A percentile compares a stretch with the other conserved stretches of the same genome.
Evolutionary conservation across 2,888 invertebrate species (phyloP).

Genomic region (Microplitis manilae): DNA sequence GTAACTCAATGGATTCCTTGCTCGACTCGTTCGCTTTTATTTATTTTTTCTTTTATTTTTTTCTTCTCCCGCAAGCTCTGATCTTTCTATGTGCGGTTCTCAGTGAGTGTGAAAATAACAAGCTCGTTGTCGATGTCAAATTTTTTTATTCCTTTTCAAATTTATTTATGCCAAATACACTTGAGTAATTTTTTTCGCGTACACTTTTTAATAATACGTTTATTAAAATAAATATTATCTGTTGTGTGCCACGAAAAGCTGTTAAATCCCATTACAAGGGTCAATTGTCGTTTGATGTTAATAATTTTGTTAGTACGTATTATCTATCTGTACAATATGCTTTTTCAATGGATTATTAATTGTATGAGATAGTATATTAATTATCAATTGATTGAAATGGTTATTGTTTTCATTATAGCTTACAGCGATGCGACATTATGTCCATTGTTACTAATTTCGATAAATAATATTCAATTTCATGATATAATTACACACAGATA

Average conservation of each 20-base stretch:
- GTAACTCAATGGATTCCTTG: constrained; percentile 60
- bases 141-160: constrained; percentile 10
- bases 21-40: neutral
- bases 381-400: constrained; percentile 7
- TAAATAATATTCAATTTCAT: neutral
- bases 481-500: neutral
- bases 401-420: constrained; percentile 4
- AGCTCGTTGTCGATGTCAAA: constrained; percentile 51
- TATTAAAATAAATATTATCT: neutral
- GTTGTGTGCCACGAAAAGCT: constrained; percentile 5
- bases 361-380: constrained; percentile 23
- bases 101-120: constrained; percentile 68
- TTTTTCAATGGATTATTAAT: neutral
- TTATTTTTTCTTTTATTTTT: constrained; percentile 52
- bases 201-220: neutral
- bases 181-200: constrained; percentile 59
- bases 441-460: neutral
- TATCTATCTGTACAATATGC: neutral
- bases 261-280: neutral
- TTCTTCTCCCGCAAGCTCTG: constrained; percentile 36
- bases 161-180: constrained; percentile 46
- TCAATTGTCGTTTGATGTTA: neutral
- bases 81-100: constrained; percentile 45
- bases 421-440: neutral
- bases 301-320: neutral